Base-by-base conservation (phyloP, 2,888 invertebrate genomes). In the Odontothrips loti region DNA sequence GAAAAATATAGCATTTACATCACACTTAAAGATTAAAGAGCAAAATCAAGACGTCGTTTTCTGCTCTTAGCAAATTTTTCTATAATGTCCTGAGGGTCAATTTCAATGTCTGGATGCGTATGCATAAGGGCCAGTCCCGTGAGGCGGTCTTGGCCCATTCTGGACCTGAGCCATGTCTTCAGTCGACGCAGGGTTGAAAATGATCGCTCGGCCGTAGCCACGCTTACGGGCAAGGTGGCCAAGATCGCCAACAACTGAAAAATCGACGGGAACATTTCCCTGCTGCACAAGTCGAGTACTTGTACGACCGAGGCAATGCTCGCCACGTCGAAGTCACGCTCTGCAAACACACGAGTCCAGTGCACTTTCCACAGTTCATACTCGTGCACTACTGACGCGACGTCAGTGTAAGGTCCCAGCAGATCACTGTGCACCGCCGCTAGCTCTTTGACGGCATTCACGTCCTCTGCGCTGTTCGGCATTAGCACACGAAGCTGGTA, bases 291-390 rank as follows among this genome's bases (percentile, higher is more conserved):
- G 63, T 63, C 63, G 3, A 63, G 15, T 2, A 63, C 63, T 2
- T 63, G 20, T 2, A 63, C 20, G 23, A 63, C 63, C 3, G 63
- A 11, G 1, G 20, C n/a, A 3, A 43, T 43, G 6, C 34, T 48
- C 10, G 48, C 34, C 2, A 6, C 2, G 34, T 43, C 34, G 6
- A 43, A 4, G 6, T 43, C 34, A 43, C 34, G 34, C 83, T 82
- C 81, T 83, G 83, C 82, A 83, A 82, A 83, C 83, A 83, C 83
- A 83, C 84, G 83, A 82, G 82, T 58, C 83, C 83, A 84, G 81
- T 84, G 78, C n/a, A 11, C 34, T 51, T 27, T 63, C 58, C 79
- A 79, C 79, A 81, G 23, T 9, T 79, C 79, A 29, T 63, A 80
- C 68, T 80, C 80, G 4, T 34, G 34, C 23, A 34, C n/a, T 1